phyloP scores from a whole-genome alignment of 2,888 invertebrate genomes.

The Zelleria hepariella region DNA sequence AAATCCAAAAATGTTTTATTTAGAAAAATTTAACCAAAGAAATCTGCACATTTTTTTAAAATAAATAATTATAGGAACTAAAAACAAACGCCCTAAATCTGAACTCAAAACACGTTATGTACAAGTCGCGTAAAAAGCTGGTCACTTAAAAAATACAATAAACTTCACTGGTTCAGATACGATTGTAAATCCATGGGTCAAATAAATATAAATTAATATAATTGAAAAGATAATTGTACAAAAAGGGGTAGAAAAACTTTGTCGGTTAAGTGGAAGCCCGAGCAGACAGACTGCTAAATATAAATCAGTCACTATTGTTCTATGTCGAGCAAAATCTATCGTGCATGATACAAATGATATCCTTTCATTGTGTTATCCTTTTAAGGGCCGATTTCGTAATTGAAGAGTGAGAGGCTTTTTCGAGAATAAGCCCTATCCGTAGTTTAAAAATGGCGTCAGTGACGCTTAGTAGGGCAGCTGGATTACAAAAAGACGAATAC shows the following conservation, averaged over 20 bases:
- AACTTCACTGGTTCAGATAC: constrained; percentile 42
- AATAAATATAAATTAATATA: neutral
- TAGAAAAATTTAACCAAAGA: neutral
- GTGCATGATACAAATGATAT: too few relatives aligned
- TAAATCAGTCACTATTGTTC: constrained; percentile 49
- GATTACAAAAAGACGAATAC: too few relatives aligned
- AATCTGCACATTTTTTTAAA: neutral
- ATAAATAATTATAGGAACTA: neutral
- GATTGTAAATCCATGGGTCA: neutral
- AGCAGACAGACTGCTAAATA: constrained; percentile 63
- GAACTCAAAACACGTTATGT: constrained; percentile 34
- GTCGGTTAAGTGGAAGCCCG: constrained; percentile 64
- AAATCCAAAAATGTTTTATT: neutral
- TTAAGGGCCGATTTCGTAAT: too few relatives aligned
- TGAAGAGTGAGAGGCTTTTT: too few relatives aligned
- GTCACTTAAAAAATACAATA: constrained; percentile 20
- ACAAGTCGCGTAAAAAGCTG: constrained; percentile 46
- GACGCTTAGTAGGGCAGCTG: too few relatives aligned
- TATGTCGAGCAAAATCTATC: neutral
- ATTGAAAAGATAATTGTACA: neutral
- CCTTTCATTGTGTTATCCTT: too few relatives aligned
- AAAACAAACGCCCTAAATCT: neutral
- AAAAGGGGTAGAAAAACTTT: constrained; percentile 28
- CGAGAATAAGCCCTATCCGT: too few relatives aligned
- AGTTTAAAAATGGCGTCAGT: too few relatives aligned